These are phyloP conservation scores for Synaphobranchus kaupii DNA, from an alignment of 2,797 vertebrate genomes.

Conservation along the genomic window DNA sequence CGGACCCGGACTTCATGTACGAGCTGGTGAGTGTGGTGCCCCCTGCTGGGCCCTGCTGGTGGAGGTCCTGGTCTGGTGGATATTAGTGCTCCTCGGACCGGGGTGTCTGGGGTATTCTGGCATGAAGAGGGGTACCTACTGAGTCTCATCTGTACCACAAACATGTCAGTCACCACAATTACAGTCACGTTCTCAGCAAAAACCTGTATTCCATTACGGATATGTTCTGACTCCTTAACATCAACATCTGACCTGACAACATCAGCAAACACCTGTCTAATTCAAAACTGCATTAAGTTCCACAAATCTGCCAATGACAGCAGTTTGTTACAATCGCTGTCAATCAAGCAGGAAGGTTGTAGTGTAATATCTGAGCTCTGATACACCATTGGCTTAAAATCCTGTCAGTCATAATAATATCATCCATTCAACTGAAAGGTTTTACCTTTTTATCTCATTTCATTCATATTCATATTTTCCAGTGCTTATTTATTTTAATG, in stretches of 20 bases:
- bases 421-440: too few species aligned
- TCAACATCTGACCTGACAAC: too few species aligned
- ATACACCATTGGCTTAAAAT: neutral
- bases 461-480: too few species aligned
- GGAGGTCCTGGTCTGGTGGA: neutral
- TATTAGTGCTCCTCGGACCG: neutral
- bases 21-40: slow-evolving; percentile 87
- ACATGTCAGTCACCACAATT: neutral
- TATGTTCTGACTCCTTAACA: too few species aligned
- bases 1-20: slow-evolving; percentile 99
- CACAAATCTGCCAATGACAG: neutral
- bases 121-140: neutral
- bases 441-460: too few species aligned
- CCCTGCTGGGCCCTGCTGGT: neutral
- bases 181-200: neutral
- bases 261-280: too few species aligned
- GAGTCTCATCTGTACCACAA: neutral
- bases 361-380: neutral
- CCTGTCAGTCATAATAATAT: neutral
- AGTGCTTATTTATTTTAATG: too few species aligned
- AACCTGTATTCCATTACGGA: neutral
- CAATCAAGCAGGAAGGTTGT: neutral
- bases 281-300: neutral
- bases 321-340: neutral
- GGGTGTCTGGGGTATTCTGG: neutral